These are phyloP conservation scores for Gonocerus acuteangulatus DNA, from an alignment of 2,888 invertebrate species.

Conservation along the genomic window DNA sequence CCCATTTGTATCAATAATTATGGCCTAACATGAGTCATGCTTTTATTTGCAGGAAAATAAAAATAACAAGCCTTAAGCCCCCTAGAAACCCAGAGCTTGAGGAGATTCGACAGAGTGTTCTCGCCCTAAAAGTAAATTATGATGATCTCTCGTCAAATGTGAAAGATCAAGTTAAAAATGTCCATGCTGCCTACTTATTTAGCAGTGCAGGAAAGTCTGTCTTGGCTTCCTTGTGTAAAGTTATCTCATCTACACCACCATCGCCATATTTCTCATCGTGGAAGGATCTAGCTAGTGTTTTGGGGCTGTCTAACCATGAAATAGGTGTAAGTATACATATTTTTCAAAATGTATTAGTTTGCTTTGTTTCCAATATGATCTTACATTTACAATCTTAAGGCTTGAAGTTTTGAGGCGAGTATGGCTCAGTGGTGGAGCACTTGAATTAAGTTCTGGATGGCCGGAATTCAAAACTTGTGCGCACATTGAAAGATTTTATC, in stretches of 20 bases:
- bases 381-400: not conserved
- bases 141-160: not conserved
- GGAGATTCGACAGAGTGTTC: slow-evolving; percentile 1
- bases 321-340: slow-evolving; percentile 11
- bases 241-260: slow-evolving; percentile 25
- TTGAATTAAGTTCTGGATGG: too few species aligned
- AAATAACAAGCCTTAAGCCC: slow-evolving; percentile 7
- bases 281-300: slow-evolving; percentile 24
- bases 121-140: not conserved
- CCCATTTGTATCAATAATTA: not conserved
- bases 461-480: too few species aligned
- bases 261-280: slow-evolving; percentile 24
- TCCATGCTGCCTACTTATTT: slow-evolving; percentile 16
- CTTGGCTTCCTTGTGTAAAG: slow-evolving; percentile 15
- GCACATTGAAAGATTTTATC: too few species aligned
- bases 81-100: slow-evolving; percentile 7
- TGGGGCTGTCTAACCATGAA: slow-evolving; percentile 13
- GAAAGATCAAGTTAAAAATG: slow-evolving; percentile 3
- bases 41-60: slow-evolving; percentile 1
- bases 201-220: not conserved
- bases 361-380: not conserved
- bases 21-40: not conserved
- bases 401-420: too few species aligned
- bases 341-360: too few species aligned
- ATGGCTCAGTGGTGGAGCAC: too few species aligned